Percentiles rank a stretch among this genome's conserved stretches.
These are phyloP conservation scores for Eubucco bourcierii DNA, from an alignment of 2,113 vertebrate genomes.

Conservation along the genomic window DNA sequence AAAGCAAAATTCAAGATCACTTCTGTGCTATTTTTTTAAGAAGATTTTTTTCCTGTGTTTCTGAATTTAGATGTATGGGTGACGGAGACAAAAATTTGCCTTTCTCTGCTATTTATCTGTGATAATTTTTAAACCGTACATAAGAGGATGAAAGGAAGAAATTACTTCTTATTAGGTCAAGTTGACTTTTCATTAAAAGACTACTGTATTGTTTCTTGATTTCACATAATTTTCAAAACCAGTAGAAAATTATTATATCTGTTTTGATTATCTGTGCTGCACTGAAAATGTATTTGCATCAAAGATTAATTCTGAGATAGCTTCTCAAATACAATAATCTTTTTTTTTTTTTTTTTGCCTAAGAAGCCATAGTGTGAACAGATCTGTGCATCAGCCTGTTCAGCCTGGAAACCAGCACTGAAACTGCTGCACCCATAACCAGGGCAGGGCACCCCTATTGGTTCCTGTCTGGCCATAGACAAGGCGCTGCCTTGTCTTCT, in stretches of 20 bases:
- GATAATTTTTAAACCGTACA: neutral
- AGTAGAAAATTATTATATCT: conserved; percentile 28
- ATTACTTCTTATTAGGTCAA: conserved; percentile 62
- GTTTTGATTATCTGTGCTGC: conserved; percentile 51
- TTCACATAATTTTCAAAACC: conserved; percentile 56
- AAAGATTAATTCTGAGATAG: neutral
- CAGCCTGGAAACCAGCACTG: neutral
- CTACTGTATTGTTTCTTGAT: conserved; percentile 56
- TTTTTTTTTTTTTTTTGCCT: neutral
- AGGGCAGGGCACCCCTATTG: neutral
- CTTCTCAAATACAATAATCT: neutral
- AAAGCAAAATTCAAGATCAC: neutral
- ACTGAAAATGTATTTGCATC: conserved; percentile 49
- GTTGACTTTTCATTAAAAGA: conserved; percentile 65
- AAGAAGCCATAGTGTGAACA: neutral
- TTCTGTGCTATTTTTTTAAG: neutral
- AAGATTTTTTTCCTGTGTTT: neutral
- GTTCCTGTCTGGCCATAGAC: neutral
- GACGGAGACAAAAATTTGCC: neutral
- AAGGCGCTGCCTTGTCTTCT: neutral
- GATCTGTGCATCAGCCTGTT: neutral
- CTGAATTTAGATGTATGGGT: neutral
- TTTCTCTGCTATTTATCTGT: conserved; percentile 13
- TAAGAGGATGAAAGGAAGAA: conserved; percentile 61
- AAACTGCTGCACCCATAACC: neutral